Percentiles rank a stretch among this genome's conserved stretches.
Conservation (phyloP, 2,888 invertebrate genomes). For the Eucriotettix oculatus region DNA sequence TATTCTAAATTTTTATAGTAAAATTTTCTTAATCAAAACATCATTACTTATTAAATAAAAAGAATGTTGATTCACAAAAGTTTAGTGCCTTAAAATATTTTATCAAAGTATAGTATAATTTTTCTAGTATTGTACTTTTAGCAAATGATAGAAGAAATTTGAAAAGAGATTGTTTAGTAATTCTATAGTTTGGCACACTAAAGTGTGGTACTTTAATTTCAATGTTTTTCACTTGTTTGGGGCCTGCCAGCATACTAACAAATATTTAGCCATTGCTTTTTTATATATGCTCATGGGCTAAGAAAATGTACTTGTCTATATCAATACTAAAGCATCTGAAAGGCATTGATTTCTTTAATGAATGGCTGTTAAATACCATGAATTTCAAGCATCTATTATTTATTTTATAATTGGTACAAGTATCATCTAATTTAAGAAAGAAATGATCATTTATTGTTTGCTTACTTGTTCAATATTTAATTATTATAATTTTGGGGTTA, state of each 20-base stretch:
- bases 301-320: not conserved
- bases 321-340: too few relatives aligned
- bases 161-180: slow-evolving; percentile 1
- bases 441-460: too few relatives aligned
- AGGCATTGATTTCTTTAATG: not conserved
- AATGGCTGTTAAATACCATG: not conserved
- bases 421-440: not conserved
- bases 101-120: slow-evolving; percentile 2
- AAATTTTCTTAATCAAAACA: slow-evolving; percentile 1
- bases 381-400: not conserved
- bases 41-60: slow-evolving; percentile 2
- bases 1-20: slow-evolving; percentile 9
- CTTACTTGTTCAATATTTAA: too few relatives aligned
- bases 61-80: slow-evolving; percentile 8
- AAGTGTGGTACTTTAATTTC: not conserved
- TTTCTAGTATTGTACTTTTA: slow-evolving; percentile 7
- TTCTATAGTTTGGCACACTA: slow-evolving; percentile 2
- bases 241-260: slow-evolving; percentile 4
- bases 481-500: too few relatives aligned
- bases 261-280: not conserved
- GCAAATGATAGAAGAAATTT: slow-evolving; percentile 1
- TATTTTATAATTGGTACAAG: not conserved
- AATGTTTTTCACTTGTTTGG: slow-evolving; percentile 2
- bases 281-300: not conserved
- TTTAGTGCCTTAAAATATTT: slow-evolving; percentile 10